Evolutionary conservation across 2,888 invertebrate genomes (phyloP).

Genomic region (Trissolcus brochymenae): DNA sequence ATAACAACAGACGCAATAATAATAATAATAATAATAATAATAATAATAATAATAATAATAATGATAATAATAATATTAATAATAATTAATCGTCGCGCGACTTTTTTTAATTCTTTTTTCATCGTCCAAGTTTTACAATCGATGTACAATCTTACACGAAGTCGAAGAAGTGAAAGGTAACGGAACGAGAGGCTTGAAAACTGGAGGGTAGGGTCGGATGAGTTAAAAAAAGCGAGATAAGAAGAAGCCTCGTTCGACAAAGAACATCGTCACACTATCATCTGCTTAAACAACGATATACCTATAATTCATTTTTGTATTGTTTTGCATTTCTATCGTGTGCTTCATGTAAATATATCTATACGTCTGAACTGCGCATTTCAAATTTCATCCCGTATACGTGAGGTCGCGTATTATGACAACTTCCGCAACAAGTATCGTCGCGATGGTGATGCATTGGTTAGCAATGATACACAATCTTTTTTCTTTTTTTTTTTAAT

Average conservation of each 20-base stretch:
- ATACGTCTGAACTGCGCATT: slow-evolving; percentile 27
- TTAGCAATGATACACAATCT: slow-evolving; percentile 33
- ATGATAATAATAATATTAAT: slow-evolving; percentile 2
- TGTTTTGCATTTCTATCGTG: slow-evolving; percentile 2
- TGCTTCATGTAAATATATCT: slow-evolving; percentile 25
- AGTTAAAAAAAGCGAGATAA: slow-evolving; percentile 9
- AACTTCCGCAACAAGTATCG: slow-evolving; percentile 45
- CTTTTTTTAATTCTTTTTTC: slow-evolving; percentile 25
- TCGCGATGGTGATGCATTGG: slow-evolving; percentile 39
- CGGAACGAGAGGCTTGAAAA: slow-evolving; percentile 16
- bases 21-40: neutral
- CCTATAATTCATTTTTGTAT: slow-evolving; percentile 30
- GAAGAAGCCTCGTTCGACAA: slow-evolving; percentile 38
- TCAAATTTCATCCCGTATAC: slow-evolving; percentile 39
- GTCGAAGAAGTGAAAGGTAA: slow-evolving; percentile 30
- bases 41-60: too few relatives aligned
- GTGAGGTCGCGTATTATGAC: slow-evolving; percentile 53
- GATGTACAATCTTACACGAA: slow-evolving; percentile 49
- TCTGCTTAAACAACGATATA: slow-evolving; percentile 42
- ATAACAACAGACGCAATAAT: slow-evolving; percentile 50
- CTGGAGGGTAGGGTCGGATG: slow-evolving; percentile 2
- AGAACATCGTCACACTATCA: slow-evolving; percentile 51
- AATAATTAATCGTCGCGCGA: slow-evolving; percentile 18
- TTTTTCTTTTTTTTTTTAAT: too few relatives aligned
- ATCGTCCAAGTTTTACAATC: slow-evolving; percentile 51